Conservation (phyloP, 2,797 vertebrate genomes). For the Chloroceryle inda region DNA sequence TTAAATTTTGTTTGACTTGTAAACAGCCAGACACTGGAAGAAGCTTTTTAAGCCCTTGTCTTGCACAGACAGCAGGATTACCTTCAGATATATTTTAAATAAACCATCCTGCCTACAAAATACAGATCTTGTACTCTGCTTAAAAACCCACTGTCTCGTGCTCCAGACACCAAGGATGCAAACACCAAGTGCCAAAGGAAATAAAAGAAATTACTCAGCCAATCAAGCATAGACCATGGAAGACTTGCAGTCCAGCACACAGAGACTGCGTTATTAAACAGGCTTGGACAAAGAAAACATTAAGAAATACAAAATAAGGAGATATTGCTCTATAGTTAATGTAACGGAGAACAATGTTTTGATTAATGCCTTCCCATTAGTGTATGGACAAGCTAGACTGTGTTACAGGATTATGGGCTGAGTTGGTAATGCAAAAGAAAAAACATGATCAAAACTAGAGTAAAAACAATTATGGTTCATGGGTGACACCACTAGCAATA, state of each 20-base stretch:
- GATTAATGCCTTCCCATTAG: slow-evolving; percentile 58
- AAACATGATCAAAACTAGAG: not conserved
- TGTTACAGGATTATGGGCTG: not conserved
- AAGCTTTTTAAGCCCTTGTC: not conserved
- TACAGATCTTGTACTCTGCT: not conserved
- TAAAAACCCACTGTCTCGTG: not conserved
- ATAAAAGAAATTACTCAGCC: slow-evolving; percentile 34
- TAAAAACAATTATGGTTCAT: not conserved
- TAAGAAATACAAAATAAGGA: slow-evolving; percentile 46
- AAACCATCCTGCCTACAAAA: not conserved
- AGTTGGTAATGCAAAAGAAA: not conserved
- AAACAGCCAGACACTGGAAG: not conserved
- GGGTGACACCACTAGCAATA: not conserved
- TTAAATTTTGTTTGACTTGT: not conserved
- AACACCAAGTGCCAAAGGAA: slow-evolving; percentile 8
- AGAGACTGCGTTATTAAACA: not conserved
- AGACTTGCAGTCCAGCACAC: not conserved
- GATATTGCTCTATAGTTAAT: slow-evolving; percentile 31
- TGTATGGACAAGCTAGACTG: slow-evolving; percentile 2
- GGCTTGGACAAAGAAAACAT: slow-evolving; percentile 8
- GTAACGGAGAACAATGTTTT: slow-evolving; percentile 12
- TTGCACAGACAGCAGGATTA: not conserved
- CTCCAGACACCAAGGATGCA: not conserved
- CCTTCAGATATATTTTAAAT: not conserved
- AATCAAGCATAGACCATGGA: not conserved